phyloP scores from a whole-genome alignment of 2,888 invertebrate species.

The Eupeodes luniger region DNA sequence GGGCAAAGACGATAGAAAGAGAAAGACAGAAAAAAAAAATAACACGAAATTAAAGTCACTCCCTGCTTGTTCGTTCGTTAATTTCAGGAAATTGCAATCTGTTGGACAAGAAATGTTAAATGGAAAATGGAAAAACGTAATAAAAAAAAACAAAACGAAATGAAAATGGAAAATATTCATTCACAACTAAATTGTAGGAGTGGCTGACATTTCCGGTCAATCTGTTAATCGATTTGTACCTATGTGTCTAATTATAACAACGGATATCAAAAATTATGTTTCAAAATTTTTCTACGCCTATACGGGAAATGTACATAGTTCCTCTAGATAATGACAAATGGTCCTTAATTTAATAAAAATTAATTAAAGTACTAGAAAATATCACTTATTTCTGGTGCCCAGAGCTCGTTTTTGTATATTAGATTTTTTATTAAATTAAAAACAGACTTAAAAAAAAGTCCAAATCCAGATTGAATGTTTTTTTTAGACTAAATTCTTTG shows the following conservation, averaged over 20 bases:
- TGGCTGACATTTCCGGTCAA: slow-evolving; percentile 58
- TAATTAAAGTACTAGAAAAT: too few species aligned
- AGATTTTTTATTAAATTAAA: too few species aligned
- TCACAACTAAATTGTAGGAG: slow-evolving; percentile 48
- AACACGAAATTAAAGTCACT: slow-evolving; percentile 82
- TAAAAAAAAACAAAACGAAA: slow-evolving; percentile 22
- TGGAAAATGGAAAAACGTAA: slow-evolving; percentile 63
- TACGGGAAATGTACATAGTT: background rate
- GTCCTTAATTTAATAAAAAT: too few species aligned
- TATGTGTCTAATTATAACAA: slow-evolving; percentile 39
- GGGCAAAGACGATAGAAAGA: background rate
- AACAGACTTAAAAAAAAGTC: too few species aligned
- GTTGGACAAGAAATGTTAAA: slow-evolving; percentile 80
- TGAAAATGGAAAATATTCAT: slow-evolving; percentile 41
- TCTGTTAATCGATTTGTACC: slow-evolving; percentile 49
- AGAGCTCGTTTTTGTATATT: too few species aligned
- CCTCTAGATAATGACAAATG: background rate
- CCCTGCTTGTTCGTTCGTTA: slow-evolving; percentile 78
- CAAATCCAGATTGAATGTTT: too few species aligned
- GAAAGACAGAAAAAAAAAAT: slow-evolving; percentile 75
- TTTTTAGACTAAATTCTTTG: too few species aligned
- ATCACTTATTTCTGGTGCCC: too few species aligned
- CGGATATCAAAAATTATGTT: slow-evolving; percentile 61
- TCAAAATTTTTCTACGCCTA: background rate
- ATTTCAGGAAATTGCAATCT: slow-evolving; percentile 83